Base-by-base conservation (phyloP, 2,113 vertebrate genomes). In the Cottus gobio region DNA sequence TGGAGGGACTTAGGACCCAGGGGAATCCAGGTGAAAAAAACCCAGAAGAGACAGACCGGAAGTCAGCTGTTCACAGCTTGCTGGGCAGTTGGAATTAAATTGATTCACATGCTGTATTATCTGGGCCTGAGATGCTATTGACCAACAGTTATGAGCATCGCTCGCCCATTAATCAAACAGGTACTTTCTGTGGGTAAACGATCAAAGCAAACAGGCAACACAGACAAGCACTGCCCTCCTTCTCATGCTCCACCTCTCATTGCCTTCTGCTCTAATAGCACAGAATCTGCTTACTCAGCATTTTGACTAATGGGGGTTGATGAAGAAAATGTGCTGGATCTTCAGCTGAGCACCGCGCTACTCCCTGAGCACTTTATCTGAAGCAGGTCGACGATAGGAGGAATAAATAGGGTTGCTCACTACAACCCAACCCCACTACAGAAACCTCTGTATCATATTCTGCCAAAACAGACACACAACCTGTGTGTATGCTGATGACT, bases 301-400 rank as follows among this genome's bases (percentile, higher is more conserved):
- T 62, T 79, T 77, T 85, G 60, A 84, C 30, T 80, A 85, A 91
- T 84, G 57, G 37, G 73, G 37, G 80, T 22, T 80, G 77, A 89
- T 79, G 85, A 66, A 46, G n/a, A 57, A 79, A 76, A 86, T 67
- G 37, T 58, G 31, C 65, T 48, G 26, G 44, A 75, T 77, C 48
- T 34, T 75, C 34, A 68, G 56, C 74, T 13, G 52, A 75, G 67
- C 56, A 24, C 36, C n/a, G 72, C 1, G 7, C 56, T 3, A 1
- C 65, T 82, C 85, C 58, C 79, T 1, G n/a, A 71, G 67, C 73
- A 72, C 61, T 48, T 77, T 36, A 74, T 77, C 60, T 65, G 65
- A 64, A 83, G 48, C 50, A 61, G 64, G 63, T 63, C n/a, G 72
- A 15, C 60, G 57, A 84, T 37, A 75, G 70, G 70, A 63, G 39